Percentiles rank a stretch among this genome's conserved stretches.
phyloP scores from a whole-genome alignment of 2,113 vertebrate genomes.

The Limanda limanda region DNA sequence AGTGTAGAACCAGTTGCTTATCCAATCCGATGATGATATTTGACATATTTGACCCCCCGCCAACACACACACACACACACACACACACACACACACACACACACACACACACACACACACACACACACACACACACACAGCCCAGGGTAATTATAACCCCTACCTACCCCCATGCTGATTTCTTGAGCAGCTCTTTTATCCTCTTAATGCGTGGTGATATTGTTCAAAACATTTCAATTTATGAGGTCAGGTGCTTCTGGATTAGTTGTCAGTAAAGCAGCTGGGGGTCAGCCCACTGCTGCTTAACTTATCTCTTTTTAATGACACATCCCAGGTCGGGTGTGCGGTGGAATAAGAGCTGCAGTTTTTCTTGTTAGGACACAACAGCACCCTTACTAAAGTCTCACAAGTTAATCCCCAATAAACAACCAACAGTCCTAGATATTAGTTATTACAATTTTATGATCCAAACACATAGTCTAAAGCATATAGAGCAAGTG shows the following conservation, averaged over 20 bases:
- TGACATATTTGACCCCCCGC: background rate
- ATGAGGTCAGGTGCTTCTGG: constrained; percentile 33
- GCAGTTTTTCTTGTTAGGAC: background rate
- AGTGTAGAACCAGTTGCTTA: background rate
- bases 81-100: background rate
- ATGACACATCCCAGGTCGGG: background rate
- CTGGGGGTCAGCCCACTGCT: background rate
- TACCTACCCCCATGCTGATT: constrained; percentile 13
- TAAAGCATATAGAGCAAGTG: too few relatives aligned
- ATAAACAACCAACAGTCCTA: background rate
- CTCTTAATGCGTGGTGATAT: constrained; percentile 22
- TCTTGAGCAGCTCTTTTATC: constrained; percentile 30
- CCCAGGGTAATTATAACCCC: background rate
- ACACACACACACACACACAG: background rate
- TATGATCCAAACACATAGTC: too few relatives aligned
- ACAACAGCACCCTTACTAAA: background rate
- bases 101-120: background rate
- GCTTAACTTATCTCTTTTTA: constrained; percentile 26
- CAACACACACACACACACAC: background rate
- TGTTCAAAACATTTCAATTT: constrained; percentile 34
- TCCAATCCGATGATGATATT: constrained; percentile 10
- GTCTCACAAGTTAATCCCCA: background rate
- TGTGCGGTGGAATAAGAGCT: background rate
- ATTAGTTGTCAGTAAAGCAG: constrained; percentile 18
- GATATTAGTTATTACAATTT: too few relatives aligned